These are phyloP conservation scores for Cactoblastis cactorum DNA, from an alignment of 2,888 invertebrate species.

Conservation along the genomic window DNA sequence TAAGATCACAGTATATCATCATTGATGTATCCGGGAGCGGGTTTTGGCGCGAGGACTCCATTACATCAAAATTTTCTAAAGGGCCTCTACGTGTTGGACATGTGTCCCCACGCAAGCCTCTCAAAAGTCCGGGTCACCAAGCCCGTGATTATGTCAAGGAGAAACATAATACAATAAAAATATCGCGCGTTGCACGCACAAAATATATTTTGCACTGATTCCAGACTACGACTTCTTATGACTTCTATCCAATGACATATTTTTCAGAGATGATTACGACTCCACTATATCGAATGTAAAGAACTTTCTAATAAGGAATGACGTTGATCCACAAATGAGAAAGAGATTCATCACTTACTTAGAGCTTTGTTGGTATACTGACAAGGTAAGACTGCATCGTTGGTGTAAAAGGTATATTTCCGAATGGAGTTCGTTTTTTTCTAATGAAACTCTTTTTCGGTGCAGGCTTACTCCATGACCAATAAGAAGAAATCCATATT, in stretches of 20 bases:
- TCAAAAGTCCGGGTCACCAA: too few species aligned
- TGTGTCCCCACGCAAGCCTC: too few species aligned
- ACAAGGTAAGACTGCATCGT: conserved; percentile 40
- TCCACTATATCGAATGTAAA: conserved; percentile 48
- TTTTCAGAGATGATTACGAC: conserved; percentile 53
- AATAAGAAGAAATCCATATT: conserved; percentile 50
- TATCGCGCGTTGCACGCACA: too few species aligned
- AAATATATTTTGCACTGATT: too few species aligned
- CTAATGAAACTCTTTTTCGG: not conserved
- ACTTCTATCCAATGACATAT: not conserved
- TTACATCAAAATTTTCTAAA: too few species aligned
- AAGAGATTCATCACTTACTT: conserved; percentile 55
- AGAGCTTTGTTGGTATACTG: conserved; percentile 60
- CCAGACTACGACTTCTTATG: too few species aligned
- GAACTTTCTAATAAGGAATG: conserved; percentile 47
- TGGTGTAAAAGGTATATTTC: not conserved
- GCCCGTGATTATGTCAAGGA: too few species aligned
- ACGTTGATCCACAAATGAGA: conserved; percentile 46
- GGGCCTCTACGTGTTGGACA: too few species aligned
- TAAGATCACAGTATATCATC: too few species aligned
- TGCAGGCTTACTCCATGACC: conserved; percentile 55
- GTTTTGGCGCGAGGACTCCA: too few species aligned
- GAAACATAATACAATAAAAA: too few species aligned
- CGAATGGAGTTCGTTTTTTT: not conserved
- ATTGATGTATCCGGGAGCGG: too few species aligned